Base-by-base conservation (phyloP, 2,888 invertebrate species). In the Portevinia maculata region DNA sequence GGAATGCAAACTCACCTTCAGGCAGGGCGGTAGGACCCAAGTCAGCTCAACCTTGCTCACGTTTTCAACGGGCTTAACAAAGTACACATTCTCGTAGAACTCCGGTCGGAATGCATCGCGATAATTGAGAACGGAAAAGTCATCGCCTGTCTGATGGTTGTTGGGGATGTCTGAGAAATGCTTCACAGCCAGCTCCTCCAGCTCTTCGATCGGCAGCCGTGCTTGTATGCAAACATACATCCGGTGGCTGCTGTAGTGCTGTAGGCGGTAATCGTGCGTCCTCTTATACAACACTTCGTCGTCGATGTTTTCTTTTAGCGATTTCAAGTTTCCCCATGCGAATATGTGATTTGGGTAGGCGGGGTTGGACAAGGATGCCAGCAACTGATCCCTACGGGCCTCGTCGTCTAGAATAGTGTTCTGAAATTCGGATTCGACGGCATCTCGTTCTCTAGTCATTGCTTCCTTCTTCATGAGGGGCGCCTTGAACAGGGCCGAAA, bases 401-500 rank as follows among this genome's bases (percentile, higher is more conserved):
- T 92, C 92, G 88, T 97, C 97, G 3, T 94, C 94, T 1, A 95
- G 94, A 1, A 94, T 88, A 1, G 95, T 94, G 91, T 96, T 95
- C 86, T 96, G 95, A 90, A 97, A 98, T 90, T 98, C 97, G 60
- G 96, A 97, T 88, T 98, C 97, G 2, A 98, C 95, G 0, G 97
- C 95, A 89, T 97, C 94, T 41, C 97, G 92, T 90, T 98, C 98
- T 44, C 97, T 92, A 78, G 95, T 94, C 93, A 98, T 96, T 0
- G 96, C 94, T 79, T 96, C 95, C 87, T 94, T 93, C 88, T 93
- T 94, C 95, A 98, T 95, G 44, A 98, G 92, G 0, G 98, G 98
- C 39, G 93, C 92, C 81, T 96, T 95, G 89, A 98, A 96, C 91
- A 98, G 95, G 87, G 97, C 96, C 46, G 97, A 95, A 92, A 98